Evolutionary conservation across 2,888 invertebrate genomes (phyloP).

Genomic region (Rotaria macrura): DNA sequence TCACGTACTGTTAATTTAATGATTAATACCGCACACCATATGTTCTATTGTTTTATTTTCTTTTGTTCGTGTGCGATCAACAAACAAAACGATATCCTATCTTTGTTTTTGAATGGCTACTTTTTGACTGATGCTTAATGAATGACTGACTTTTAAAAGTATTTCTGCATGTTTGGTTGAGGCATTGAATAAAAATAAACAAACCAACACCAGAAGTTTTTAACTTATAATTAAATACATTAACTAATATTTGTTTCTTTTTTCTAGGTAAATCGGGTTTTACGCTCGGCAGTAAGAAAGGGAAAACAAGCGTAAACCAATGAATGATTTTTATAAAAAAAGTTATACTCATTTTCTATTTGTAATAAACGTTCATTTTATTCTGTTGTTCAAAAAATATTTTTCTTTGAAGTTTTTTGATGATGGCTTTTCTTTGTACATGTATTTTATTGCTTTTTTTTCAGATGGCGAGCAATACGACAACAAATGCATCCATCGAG

Average conservation of each 20-base stretch:
- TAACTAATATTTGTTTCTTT: neutral
- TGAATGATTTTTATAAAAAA: neutral
- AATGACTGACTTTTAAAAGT: neutral
- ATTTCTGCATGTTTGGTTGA: neutral
- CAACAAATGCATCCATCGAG: slow-evolving; percentile 27
- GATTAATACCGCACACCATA: neutral
- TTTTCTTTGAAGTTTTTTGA: neutral
- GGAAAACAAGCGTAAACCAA: neutral
- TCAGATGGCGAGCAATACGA: neutral
- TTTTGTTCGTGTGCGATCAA: neutral
- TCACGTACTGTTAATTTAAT: neutral
- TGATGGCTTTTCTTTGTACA: neutral
- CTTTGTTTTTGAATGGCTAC: neutral
- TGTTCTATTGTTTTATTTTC: neutral
- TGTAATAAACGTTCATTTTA: neutral
- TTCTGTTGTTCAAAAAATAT: neutral
- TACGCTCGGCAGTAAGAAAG: slow-evolving; percentile 10
- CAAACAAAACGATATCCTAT: neutral
- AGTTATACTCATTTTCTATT: neutral
- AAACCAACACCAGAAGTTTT: no score
- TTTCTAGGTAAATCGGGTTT: slow-evolving; percentile 15
- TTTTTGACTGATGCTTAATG: neutral
- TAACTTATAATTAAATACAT: neutral
- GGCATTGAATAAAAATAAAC: neutral
- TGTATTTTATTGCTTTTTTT: neutral